Evolutionary conservation across 1,140 invertebrate species (phyloP).

Genomic region (Spodoptera frugiperda): DNA sequence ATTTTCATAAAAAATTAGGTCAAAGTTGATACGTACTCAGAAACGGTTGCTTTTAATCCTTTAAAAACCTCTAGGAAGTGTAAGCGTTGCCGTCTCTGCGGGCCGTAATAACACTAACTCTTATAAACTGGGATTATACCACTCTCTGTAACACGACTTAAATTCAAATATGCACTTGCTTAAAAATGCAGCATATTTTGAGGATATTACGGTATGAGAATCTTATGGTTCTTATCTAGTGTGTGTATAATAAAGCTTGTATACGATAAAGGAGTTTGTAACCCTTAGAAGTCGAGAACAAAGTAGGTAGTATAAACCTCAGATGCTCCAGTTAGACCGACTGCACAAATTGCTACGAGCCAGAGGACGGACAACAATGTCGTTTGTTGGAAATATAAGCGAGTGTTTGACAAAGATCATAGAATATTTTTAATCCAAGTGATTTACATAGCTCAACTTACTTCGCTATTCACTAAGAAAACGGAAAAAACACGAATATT

Average conservation of each 20-base stretch:
- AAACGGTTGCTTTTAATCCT: slow-evolving; percentile 56
- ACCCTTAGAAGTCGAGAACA: not conserved
- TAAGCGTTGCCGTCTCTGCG: slow-evolving; percentile 53
- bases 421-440: not conserved
- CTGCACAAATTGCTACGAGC: not conserved
- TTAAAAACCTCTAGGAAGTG: slow-evolving; percentile 56
- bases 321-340: not conserved
- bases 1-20: slow-evolving; percentile 51
- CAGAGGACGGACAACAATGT: not conserved
- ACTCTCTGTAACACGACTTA: slow-evolving; percentile 58
- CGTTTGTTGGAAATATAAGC: not conserved
- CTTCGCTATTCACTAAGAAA: not conserved
- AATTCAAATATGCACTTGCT: slow-evolving; percentile 63
- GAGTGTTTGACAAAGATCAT: not conserved
- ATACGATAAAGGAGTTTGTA: not conserved
- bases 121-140: slow-evolving; percentile 66
- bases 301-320: too few species aligned
- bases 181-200: slow-evolving; percentile 53
- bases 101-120: slow-evolving; percentile 67
- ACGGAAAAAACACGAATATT: not conserved
- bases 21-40: slow-evolving; percentile 47
- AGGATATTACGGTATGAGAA: slow-evolving; percentile 11
- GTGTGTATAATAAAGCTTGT: not conserved
- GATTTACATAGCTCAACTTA: slow-evolving; percentile 3
- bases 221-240: slow-evolving; percentile 16